Conservation (phyloP, 2,797 vertebrate species). For the Podargus strigoides region DNA sequence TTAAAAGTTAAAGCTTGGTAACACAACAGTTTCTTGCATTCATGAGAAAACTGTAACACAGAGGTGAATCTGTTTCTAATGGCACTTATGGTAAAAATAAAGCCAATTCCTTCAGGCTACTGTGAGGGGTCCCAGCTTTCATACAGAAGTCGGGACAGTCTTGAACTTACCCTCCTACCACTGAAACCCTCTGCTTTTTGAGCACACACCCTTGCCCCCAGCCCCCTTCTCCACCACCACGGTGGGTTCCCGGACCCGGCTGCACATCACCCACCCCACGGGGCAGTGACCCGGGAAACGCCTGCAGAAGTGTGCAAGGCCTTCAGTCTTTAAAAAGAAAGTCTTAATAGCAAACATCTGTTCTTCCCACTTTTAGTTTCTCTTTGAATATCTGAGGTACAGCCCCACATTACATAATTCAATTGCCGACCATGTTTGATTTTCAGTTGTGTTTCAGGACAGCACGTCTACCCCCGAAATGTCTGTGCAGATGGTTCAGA, state of each 20-base stretch:
- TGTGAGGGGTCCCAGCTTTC: background rate
- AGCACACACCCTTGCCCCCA: background rate
- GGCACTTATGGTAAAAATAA: fast-evolving
- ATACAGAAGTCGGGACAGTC: background rate
- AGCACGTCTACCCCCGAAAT: fast-evolving
- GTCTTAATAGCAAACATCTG: fast-evolving
- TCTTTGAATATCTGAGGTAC: background rate
- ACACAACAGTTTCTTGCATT: background rate
- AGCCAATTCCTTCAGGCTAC: background rate
- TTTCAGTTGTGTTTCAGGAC: fast-evolving
- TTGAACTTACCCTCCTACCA: background rate
- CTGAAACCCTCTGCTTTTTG: background rate
- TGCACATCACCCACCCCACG: too few relatives aligned
- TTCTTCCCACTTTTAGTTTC: background rate
- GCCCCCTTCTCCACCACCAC: too few relatives aligned
- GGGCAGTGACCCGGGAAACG: too few relatives aligned
- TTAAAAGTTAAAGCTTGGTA: background rate
- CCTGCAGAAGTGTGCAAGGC: too few relatives aligned
- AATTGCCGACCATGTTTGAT: background rate
- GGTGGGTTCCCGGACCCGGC: too few relatives aligned
- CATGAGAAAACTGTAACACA: background rate
- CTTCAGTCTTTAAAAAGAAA: too few relatives aligned
- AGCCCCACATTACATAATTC: fast-evolving
- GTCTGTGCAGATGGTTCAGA: fast-evolving
- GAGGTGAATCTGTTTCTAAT: background rate